Evolutionary conservation across 2,888 invertebrate species (phyloP), one percentile per base, ranked within the genome.

Genomic region (Erebia palarica): DNA sequence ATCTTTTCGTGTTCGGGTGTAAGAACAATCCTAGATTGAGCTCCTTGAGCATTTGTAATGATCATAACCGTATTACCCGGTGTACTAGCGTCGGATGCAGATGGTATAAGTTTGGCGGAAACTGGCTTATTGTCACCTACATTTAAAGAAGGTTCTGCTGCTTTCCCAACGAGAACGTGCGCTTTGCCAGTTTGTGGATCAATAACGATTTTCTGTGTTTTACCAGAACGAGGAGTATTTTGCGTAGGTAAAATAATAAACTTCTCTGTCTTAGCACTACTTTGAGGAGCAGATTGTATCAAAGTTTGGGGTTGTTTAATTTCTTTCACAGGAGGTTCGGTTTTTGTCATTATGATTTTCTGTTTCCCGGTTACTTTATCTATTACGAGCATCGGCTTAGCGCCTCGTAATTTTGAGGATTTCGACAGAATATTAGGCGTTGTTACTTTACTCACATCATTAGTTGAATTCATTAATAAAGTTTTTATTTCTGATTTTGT

Each of bases 1-100:
- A 94, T 90, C 82, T 94, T 94, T 77, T 94, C 94, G 78, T 95
- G 95, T 73, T 94, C 94, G 0, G 95, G 94, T 9, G 94, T 95
- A 61, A 95, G 85, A 2, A 95, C 87, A 78, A 95, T 92, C 75
- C 94, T 89, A 18, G 95, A 94, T 76, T 95, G 95, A 42, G 94
- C 90, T 16, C 95, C 95, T 79, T 95, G 94, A 68, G 94, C 94
- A 78, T 95, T 94, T 0, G 95, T 95, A 65, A 95, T 94, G 57
- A 95, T 94, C 95, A 95, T 95, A 42, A 95, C 94, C 69, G 95
- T 95, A 78, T 94, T 91, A 10, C 90, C 90, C n/a, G 91, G 82
- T 1, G 90, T 82, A 69, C 77, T 84, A 11, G 86, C 77, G 42
- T 91, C 90, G 1, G 87, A 79, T 11, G 86, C 82, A 3, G 90